Evolutionary conservation across 2,797 vertebrate species (phyloP), one percentile per base, ranked within the genome.

Genomic region (Schizothorax lantsangensis): DNA sequence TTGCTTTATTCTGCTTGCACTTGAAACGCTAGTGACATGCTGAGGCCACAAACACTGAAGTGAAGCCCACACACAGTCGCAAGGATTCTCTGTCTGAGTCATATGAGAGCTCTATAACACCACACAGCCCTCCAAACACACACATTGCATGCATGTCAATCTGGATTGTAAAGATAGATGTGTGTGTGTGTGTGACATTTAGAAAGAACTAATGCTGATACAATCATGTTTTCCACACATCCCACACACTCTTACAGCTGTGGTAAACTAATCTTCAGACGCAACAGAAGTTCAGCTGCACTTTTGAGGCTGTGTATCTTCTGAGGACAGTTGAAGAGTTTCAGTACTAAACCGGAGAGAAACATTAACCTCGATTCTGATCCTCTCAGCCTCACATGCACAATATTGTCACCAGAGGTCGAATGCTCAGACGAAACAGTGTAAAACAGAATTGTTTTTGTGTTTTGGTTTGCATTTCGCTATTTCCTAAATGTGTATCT

Each of bases 81-180:
- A 90, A 92, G 91, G 93, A 92, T 93, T 95, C 93, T 95, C 94
- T 92, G 91, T 94, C 94, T 95, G 94, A 96, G 92, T 95, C 95
- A 95, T 91, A 92, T 90, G 90, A 87, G 88, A 89, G 91, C 93
- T 94, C 91, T 89, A 6, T 15, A 79, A 69, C 59, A 52, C 45
- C 89, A 78, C 86, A 88, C 82, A 88, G 83, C 82, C 81, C 81
- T 64, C 54, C 81, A 87, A 87, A 87, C 15, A 71, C 86, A 89
- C 66, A 87, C 62, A 88, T 86, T 73, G 75, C 80, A 89, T 36
- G 72, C 81, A 54, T 43, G 19, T 40, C 36, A 52, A 54, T 86
- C 81, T 82, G 88, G 54, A 86, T 82, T 84, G 84, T 81, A 83
- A 87, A 88, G 54, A 81, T 75, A 64, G 81, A 77, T 79, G 85